A percentile compares a stretch with the other conserved stretches of the same genome.
These are phyloP conservation scores for Contarinia nasturtii DNA, from an alignment of 1,140 invertebrate species.

Conservation along the genomic window DNA sequence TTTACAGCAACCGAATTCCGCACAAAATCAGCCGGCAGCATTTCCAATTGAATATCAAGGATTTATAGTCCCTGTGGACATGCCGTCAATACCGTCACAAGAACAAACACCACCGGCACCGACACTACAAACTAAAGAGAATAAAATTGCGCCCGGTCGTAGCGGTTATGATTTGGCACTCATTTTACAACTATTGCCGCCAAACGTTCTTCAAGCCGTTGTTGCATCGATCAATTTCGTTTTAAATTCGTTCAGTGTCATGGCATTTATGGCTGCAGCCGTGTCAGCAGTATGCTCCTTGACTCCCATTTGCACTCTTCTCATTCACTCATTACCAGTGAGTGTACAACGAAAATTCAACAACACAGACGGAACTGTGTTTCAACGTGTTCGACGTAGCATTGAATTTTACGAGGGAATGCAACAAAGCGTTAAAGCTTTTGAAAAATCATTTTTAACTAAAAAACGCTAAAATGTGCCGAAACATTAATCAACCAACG, in stretches of 20 bases:
- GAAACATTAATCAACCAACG: too few species aligned
- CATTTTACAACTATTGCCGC: conserved; percentile 6
- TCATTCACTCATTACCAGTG: conserved; percentile 29
- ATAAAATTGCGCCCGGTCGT: conserved; percentile 2
- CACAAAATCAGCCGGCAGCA: too few species aligned
- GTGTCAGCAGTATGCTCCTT: conserved; percentile 38
- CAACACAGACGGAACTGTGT: conserved; percentile 18
- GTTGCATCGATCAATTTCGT: conserved; percentile 10
- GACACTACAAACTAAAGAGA: conserved; percentile 1
- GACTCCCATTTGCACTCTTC: conserved; percentile 41
- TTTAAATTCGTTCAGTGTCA: conserved; percentile 28
- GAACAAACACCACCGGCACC: conserved; percentile 4
- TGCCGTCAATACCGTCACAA: conserved; percentile 2
- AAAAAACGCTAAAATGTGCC: too few species aligned
- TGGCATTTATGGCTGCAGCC: conserved; percentile 32
- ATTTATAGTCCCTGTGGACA: conserved; percentile 12
- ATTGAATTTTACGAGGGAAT: conserved; percentile 41
- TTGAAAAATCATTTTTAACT: too few species aligned
- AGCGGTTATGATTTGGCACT: conserved; percentile 1
- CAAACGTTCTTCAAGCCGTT: conserved; percentile 17
- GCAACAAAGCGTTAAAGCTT: conserved; percentile 16
- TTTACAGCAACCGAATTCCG: too few species aligned
- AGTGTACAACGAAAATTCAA: conserved; percentile 10
- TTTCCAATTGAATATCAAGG: conserved; percentile 23
- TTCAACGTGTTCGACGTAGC: conserved; percentile 34